A percentile compares a stretch with the other conserved stretches of the same genome.
phyloP scores from a whole-genome alignment of 2,888 invertebrate genomes.

The Hyles lineata region DNA sequence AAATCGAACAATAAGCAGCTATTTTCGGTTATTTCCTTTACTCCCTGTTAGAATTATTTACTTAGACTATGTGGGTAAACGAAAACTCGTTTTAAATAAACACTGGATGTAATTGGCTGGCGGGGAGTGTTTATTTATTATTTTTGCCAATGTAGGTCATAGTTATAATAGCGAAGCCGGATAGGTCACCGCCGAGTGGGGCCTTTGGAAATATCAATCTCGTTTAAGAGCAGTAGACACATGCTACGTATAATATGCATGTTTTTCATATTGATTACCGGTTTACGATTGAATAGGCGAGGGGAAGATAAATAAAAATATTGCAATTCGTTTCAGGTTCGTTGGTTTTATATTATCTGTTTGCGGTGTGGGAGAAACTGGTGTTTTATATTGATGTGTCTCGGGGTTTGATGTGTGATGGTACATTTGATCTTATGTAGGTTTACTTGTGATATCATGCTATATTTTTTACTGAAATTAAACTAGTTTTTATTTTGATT shows the following conservation, averaged over 20 bases:
- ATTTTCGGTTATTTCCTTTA: neutral
- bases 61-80: conserved; percentile 9
- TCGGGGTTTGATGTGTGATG: neutral
- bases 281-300: neutral
- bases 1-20: too few species aligned
- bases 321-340: neutral
- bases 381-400: neutral
- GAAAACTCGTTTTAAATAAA: conserved; percentile 25
- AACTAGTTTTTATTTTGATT: too few species aligned
- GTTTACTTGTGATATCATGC: too few species aligned
- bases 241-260: neutral
- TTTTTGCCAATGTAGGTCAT: conserved; percentile 56
- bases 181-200: conserved; percentile 28
- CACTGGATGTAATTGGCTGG: conserved; percentile 27
- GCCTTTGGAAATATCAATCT: conserved; percentile 60
- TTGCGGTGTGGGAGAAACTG: neutral
- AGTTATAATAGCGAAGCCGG: conserved; percentile 34
- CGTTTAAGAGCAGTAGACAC: conserved; percentile 35
- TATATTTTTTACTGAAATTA: too few species aligned
- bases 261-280: neutral
- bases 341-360: neutral
- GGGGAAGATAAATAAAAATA: neutral
- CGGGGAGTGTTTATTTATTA: conserved; percentile 50
- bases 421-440: too few species aligned
- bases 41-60: neutral